These are phyloP conservation scores for Aleiodes leptofemur DNA, from an alignment of 2,888 invertebrate genomes.

Conservation along the genomic window DNA sequence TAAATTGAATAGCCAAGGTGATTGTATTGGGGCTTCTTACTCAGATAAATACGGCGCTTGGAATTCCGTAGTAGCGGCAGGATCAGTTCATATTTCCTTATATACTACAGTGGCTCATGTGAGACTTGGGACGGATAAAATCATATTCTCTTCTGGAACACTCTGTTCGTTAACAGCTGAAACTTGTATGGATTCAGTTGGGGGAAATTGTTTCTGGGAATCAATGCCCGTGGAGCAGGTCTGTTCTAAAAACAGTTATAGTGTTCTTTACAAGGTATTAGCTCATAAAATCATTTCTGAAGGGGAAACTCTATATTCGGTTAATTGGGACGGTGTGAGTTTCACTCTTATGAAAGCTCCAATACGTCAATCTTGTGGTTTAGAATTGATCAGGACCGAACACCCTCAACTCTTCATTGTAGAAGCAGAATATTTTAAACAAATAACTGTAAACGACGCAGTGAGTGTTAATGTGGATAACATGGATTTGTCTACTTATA, in stretches of 20 bases:
- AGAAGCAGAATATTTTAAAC: background rate
- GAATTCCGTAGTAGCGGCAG: background rate
- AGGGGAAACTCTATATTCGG: conserved; percentile 40
- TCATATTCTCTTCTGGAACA: background rate
- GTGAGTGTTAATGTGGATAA: background rate
- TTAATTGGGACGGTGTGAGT: conserved; percentile 43
- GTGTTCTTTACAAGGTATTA: conserved; percentile 43
- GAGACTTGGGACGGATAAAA: conserved; percentile 6
- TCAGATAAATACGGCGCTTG: conserved; percentile 14
- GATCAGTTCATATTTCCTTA: background rate
- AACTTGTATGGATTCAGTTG: conserved; percentile 20
- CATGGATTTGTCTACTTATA: conserved; percentile 55
- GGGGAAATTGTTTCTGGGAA: conserved; percentile 36
- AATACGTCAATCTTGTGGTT: conserved; percentile 35
- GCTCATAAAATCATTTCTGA: conserved; percentile 6
- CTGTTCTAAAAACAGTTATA: conserved; percentile 42
- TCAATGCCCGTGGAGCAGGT: conserved; percentile 8
- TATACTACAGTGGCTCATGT: background rate
- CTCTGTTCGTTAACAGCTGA: background rate
- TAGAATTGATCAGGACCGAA: conserved; percentile 48
- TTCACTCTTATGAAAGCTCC: conserved; percentile 44
- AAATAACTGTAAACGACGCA: background rate
- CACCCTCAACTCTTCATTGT: conserved; percentile 53
- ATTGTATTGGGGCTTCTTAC: background rate
- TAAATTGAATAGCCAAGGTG: conserved; percentile 1